Evolutionary conservation across 37 sponge, comb jelly and placozoan species (phyloP), one percentile per base, ranked within the genome.

Genomic region (Mnemiopsis leidyi): DNA sequence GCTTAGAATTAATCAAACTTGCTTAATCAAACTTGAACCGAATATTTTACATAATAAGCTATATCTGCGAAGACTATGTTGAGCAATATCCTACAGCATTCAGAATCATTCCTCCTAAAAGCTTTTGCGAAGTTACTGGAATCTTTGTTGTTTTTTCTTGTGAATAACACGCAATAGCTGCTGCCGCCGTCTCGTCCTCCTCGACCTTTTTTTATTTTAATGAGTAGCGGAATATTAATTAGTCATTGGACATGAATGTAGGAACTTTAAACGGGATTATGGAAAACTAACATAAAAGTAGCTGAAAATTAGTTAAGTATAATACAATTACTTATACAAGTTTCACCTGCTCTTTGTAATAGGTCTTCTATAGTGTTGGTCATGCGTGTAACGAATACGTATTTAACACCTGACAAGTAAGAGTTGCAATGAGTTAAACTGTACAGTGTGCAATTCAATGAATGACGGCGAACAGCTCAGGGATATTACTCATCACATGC

Each of bases 351-450:
- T 71, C 73, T 71, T 25, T 71, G 73, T 18, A 71, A 28, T 3
- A 71, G 20, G 9, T 71, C 73, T 18, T 71, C 73, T 2, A 71
- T 29, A 28, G 7, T 25, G n/a, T 71, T 71, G 2, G 73, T 71
- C 73, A 71, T 71, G 7, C 30, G 7, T 23, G 73, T 71, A 23
- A 71, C n/a, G n/a, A 71, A n/a, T 23, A 71, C 73, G 30, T 71
- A 71, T 25, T 71, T 71, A n/a, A 71, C 73, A 7, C 73, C 73
- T 71, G n/a, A n/a, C n/a, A n/a, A n/a, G n/a, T n/a, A n/a, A n/a
- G n/a, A n/a, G n/a, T n/a, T n/a, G n/a, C n/a, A n/a, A n/a, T n/a
- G n/a, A n/a, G n/a, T n/a, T n/a, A n/a, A n/a, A n/a, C n/a, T n/a
- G n/a, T n/a, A n/a, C n/a, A n/a, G n/a, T n/a, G n/a, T n/a, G n/a